Percentiles rank a stretch among this genome's conserved stretches.
Evolutionary conservation across 2,888 invertebrate genomes (phyloP).

Genomic region (Helicoverpa assulta): DNA sequence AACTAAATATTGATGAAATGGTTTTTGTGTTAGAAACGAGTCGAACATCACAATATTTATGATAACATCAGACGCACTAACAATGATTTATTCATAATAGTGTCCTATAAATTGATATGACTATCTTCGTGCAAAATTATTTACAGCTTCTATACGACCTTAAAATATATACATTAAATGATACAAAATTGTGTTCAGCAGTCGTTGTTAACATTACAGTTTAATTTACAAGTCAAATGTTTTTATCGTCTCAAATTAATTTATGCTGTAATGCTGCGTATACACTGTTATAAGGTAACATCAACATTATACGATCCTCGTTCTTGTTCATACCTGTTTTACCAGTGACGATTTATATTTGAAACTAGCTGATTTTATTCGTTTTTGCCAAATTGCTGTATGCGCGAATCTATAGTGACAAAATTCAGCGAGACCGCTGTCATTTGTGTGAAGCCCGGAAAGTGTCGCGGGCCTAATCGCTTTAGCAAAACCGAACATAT

Average conservation of each 20-base stretch:
- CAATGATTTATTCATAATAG: constrained; percentile 60
- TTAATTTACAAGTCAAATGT: constrained; percentile 60
- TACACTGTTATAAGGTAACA: too few species aligned
- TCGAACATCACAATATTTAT: constrained; percentile 24
- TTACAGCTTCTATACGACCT: constrained; percentile 72
- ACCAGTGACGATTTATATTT: too few species aligned
- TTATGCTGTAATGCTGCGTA: constrained; percentile 34
- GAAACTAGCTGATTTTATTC: too few species aligned
- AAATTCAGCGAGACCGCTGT: too few species aligned
- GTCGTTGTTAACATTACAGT: constrained; percentile 69
- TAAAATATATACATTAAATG: constrained; percentile 62
- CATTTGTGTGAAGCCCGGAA: too few species aligned
- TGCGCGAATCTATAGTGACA: too few species aligned
- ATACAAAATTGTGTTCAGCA: constrained; percentile 66
- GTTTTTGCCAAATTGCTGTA: too few species aligned
- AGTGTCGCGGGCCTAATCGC: too few species aligned
- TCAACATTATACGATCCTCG: too few species aligned
- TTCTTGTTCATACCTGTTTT: too few species aligned
- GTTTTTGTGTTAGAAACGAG: constrained; percentile 12
- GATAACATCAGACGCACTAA: constrained; percentile 38
- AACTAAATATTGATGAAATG: constrained; percentile 29
- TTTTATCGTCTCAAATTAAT: constrained; percentile 9
- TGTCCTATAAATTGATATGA: constrained; percentile 79
- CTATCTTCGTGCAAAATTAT: constrained; percentile 82
- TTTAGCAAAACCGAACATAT: too few species aligned